A percentile compares a stretch with the other conserved stretches of the same genome.
phyloP scores from a whole-genome alignment of 1,140 invertebrate genomes.

The Ridgeia piscesae region DNA sequence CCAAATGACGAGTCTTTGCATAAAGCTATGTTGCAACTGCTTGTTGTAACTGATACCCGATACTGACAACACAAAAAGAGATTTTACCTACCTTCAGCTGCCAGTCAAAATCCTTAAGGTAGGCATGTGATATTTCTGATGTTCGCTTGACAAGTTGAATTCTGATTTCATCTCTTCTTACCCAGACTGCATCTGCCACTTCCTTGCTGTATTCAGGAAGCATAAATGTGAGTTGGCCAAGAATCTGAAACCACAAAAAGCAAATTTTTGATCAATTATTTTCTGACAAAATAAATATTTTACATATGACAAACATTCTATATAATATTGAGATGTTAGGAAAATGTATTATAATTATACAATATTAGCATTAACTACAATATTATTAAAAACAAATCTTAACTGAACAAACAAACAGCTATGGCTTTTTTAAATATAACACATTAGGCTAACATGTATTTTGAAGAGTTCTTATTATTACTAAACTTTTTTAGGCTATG shows the following conservation, averaged over 20 bases:
- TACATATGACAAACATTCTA: no score
- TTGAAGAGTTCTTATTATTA: no score
- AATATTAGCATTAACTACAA: background rate
- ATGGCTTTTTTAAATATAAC: no score
- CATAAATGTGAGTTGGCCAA: background rate
- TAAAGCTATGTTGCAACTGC: no score
- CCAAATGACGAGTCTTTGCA: no score
- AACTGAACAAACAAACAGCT: no score
- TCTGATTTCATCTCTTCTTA: conserved; percentile 34
- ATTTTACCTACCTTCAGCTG: conserved; percentile 43
- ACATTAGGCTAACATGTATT: no score
- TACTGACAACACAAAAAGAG: background rate
- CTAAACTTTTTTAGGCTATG: background rate
- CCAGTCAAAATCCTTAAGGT: conserved; percentile 52
- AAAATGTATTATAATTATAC: no score
- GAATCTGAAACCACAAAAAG: conserved; percentile 21
- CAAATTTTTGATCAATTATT: no score
- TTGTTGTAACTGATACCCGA: no score
- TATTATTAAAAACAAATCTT: background rate
- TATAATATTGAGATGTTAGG: no score
- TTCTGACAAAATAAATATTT: background rate
- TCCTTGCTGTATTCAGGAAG: background rate
- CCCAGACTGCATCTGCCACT: background rate
- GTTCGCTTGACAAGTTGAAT: conserved; percentile 38
- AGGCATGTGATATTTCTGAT: conserved; percentile 42